Percentiles rank a stretch among this genome's conserved stretches.
phyloP scores from a whole-genome alignment of 37 sponge, comb jelly and placozoan genomes.

The Geodia barretti region DNA sequence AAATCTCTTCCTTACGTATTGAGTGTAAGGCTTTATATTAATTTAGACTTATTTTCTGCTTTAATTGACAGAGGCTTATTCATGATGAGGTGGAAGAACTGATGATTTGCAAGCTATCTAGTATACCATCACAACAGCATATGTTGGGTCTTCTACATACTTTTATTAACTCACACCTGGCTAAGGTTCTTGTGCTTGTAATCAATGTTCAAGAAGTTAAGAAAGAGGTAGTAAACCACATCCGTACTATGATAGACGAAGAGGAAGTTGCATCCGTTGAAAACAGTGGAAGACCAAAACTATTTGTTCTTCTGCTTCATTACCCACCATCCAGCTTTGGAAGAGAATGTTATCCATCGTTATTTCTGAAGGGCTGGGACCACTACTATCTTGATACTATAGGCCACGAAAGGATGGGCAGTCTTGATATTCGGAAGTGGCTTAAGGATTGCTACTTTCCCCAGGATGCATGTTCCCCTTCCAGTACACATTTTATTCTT shows the following conservation, averaged over 20 bases:
- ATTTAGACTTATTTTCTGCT: too few relatives aligned
- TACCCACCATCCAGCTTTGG: constrained; percentile 69
- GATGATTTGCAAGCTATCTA: constrained; percentile 59
- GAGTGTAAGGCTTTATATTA: not conserved
- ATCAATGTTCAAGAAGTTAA: constrained; percentile 82
- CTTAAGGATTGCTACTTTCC: constrained; percentile 47
- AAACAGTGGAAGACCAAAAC: constrained; percentile 30
- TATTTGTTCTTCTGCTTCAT: constrained; percentile 86
- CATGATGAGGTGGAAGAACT: constrained; percentile 15
- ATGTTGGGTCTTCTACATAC: constrained; percentile 43
- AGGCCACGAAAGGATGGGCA: constrained; percentile 33
- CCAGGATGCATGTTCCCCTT: not conserved
- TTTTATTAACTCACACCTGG: constrained; percentile 19
- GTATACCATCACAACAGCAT: constrained; percentile 44
- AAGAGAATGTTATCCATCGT: constrained; percentile 72
- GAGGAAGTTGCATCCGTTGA: constrained; percentile 23
- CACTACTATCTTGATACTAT: constrained; percentile 82
- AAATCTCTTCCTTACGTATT: too few relatives aligned
- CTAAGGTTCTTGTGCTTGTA: constrained; percentile 27
- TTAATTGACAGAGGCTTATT: constrained; percentile 18
- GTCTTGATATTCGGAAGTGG: constrained; percentile 59
- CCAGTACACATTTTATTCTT: constrained; percentile 4
- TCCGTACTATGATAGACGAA: constrained; percentile 90
- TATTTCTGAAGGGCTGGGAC: constrained; percentile 91
- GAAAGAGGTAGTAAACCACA: constrained; percentile 78